Conservation (phyloP, 2,113 vertebrate species). For the Notarius lentiginosus region DNA sequence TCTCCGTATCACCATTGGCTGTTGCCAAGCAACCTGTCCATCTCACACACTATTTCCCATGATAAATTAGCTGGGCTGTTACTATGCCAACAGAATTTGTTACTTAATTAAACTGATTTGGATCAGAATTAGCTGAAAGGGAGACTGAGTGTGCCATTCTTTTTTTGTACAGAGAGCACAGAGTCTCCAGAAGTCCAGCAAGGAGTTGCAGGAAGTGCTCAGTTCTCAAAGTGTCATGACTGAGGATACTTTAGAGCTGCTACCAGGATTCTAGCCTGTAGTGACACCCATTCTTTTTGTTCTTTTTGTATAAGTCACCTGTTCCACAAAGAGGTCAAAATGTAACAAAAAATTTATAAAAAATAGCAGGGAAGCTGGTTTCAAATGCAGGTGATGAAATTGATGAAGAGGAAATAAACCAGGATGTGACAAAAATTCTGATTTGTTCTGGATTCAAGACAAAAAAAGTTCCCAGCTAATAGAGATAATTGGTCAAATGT, state of each 20-base stretch:
- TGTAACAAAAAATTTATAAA: neutral
- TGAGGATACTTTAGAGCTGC: neutral
- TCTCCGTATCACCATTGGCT: conserved; percentile 79
- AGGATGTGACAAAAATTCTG: neutral
- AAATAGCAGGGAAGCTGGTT: neutral
- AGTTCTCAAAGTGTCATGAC: neutral
- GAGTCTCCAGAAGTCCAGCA: conserved; percentile 50
- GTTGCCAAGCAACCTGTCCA: conserved; percentile 90
- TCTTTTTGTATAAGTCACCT: neutral
- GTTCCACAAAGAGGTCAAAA: neutral
- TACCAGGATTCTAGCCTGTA: neutral
- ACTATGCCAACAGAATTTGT: conserved; percentile 96
- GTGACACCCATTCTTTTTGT: neutral
- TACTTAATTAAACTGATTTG: conserved; percentile 95
- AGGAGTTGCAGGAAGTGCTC: neutral
- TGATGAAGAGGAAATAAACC: neutral
- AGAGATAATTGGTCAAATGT: neutral
- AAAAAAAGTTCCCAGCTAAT: neutral
- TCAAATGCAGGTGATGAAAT: neutral
- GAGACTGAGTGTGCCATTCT: conserved; percentile 63
- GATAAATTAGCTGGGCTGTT: conserved; percentile 91
- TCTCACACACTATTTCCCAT: conserved; percentile 86
- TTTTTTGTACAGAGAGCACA: conserved; percentile 58
- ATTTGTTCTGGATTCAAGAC: neutral
- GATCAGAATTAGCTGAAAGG: conserved; percentile 82